Base-by-base conservation (phyloP, 2,113 vertebrate species). In the Psittacara wagleri region DNA sequence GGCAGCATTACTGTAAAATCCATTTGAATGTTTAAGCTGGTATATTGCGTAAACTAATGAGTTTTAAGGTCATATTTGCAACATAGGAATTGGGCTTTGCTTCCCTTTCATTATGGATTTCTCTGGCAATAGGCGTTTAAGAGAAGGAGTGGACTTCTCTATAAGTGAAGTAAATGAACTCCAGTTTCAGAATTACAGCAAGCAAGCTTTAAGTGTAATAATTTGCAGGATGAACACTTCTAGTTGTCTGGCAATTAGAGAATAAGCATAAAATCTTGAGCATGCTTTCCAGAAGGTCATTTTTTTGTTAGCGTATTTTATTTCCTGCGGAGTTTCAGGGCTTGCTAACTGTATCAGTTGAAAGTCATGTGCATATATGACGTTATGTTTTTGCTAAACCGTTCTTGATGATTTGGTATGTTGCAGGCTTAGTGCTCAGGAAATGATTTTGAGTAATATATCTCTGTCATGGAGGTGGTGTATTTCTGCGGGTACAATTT, bases 291-390 rank as follows among this genome's bases (percentile, higher is more conserved):
- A 52, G 92, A 83, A 94, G 70, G 67, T 79, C 17, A 1, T 63
- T 88, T 82, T 88, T 55, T 61, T 43, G 24, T 76, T 61, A 22
- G 39, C 61, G 22, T 37, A 17, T 87, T 84, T 84, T 4, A 55
- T 86, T 93, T 92, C 77, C 83, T 76, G 83, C 66, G 39, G 68
- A 31, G 41, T 72, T 72, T 64, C 73, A 49, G 69, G 41, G 73
- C 64, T 84, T 72, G 64, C 83, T 52, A 39, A 46, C 61, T 80
- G 24, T 87, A 87, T 86, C 80, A 22, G 76, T 94, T 84, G 69
- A 87, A 92, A 96, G 88, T 96, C 88, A 91, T 94, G 77, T 96
- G 95, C 73, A 19, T 57, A 23, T 37, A 48, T 94, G 95, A 96
- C 29, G 27, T 80, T 90, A 91, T 66, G 78, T 72, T 96, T 96